Conservation (phyloP, 2,888 invertebrate species). For the Microplitis deprimator region DNA sequence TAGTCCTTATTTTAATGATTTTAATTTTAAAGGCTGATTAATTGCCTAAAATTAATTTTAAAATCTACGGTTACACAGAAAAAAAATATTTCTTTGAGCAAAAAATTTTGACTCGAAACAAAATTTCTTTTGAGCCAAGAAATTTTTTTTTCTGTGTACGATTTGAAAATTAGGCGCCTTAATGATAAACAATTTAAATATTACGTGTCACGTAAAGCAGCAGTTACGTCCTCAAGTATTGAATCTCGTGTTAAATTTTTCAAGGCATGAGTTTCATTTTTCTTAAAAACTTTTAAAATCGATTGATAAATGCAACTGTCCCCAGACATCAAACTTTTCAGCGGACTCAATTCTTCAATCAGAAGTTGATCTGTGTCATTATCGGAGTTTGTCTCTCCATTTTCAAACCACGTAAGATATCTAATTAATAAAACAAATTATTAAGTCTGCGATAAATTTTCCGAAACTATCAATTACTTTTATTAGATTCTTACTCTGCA, state of each 20-base stretch:
- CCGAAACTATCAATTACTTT: background rate
- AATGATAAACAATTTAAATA: conserved; percentile 8
- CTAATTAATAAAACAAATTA: conserved; percentile 46
- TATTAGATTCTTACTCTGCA: conserved; percentile 61
- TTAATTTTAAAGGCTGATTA: too few species aligned
- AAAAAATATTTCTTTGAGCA: too few species aligned
- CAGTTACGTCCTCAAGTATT: conserved; percentile 59
- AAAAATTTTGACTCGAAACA: too few species aligned
- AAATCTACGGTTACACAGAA: too few species aligned
- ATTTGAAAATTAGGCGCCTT: too few species aligned
- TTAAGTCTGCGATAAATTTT: background rate
- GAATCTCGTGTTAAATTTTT: conserved; percentile 54
- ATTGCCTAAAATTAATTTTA: too few species aligned
- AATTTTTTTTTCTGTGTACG: too few species aligned
- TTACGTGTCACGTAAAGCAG: conserved; percentile 59
- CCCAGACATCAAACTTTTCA: conserved; percentile 56
- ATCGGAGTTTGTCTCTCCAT: conserved; percentile 48
- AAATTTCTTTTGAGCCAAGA: too few species aligned
- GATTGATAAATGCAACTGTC: conserved; percentile 67
- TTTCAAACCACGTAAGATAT: conserved; percentile 65
- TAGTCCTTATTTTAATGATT: too few species aligned
- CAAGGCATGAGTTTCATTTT: conserved; percentile 47
- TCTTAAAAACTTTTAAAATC: conserved; percentile 63
- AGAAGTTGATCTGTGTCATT: conserved; percentile 50
- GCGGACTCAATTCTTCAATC: conserved; percentile 42